Base-by-base conservation (phyloP, 2,888 invertebrate species). In the Caenorhabditis sinica region DNA sequence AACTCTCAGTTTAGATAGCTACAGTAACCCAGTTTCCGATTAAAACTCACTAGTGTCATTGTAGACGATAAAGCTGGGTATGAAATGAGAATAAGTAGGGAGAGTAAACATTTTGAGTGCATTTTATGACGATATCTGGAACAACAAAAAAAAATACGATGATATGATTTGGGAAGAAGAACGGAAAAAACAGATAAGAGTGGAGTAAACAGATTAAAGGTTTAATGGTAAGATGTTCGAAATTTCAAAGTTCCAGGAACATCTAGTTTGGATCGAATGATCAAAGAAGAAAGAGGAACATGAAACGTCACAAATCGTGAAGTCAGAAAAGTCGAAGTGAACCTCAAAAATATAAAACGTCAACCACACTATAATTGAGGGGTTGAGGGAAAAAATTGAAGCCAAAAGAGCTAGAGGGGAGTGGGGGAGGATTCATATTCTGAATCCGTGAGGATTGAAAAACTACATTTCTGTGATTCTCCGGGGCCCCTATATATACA, bases 31-130 rank as follows among this genome's bases (percentile, higher is more conserved):
- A n/a, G n/a, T n/a, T n/a, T n/a, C n/a, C n/a, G n/a, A n/a, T n/a
- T n/a, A n/a, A n/a, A 51, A 82, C 77, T 82, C 20, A 82, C 82
- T 13, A 82, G 20, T 2, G 60, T 66, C 66, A 73, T 80, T 1
- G 73, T 20, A 15, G 63, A 69, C n/a, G 61, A 36, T 0, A 30
- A 17, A 3, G 33, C 13, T 40, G 81, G 51, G 4, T 61, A 58
- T 11, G 60, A 51, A 43, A 63, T 40, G n/a, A 77, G 45, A 6
- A 79, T 56, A 1, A 79, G 4, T 15, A 61, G 1, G 15, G 69
- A 33, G 17, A 65, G 20, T 23, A 72, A 11, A n/a, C 30, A 51
- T 17, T 20, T 30, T 0, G 28, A 43, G 8, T 45, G 9, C 79
- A 79, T 79, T 61, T 66, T 28, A 23, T 28, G 13, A 66, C 20